Base-by-base conservation (phyloP, 2,113 vertebrate species). In the Heterotilapia buettikoferi region DNA sequence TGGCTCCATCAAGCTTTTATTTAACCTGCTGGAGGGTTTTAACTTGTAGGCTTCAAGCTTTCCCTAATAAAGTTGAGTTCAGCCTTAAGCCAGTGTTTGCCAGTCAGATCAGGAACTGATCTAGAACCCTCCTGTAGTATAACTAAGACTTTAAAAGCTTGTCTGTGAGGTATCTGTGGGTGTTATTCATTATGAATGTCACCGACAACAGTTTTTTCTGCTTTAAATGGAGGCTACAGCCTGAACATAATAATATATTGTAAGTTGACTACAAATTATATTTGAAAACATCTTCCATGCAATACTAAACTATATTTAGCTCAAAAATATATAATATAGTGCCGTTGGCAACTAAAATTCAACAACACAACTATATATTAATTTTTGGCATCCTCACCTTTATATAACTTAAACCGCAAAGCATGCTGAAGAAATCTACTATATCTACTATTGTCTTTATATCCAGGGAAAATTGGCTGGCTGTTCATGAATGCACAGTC, bases 321-420 rank as follows among this genome's bases (percentile, higher is more conserved):
- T 50, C 13, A 84, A 68, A 47, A 19, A 31, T 76, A 31, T 84
- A 36, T 61, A 10, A 31, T 11, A 78, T 21, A 7, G n/a, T 38
- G 31, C 47, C 6, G 40, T 61, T 33, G 14, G 7, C 26, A 59
- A 31, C 29, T 52, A 40, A 79, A 24, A 36, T 81, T 8, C 84
- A 88, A 43, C 54, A 19, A 50, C 54, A 47, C 18, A 21, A 66
- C 71, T 81, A 71, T 13, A 82, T 88, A 90, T 89, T 66, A 13
- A 84, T 87, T 90, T 78, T 45, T 79, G 54, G 52, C 83, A 80
- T 52, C 31, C 5, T 85, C 79, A 83, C 73, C 82, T 89, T 87
- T 61, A 85, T 83, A 78, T 71, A 66, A 90, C 86, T 92, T 16
- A 5, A 90, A 24, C 82, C 47, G 82, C 79, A 92, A 57, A 38